Conservation (phyloP, 1,140 invertebrate species). For the Drosophila littoralis region DNA sequence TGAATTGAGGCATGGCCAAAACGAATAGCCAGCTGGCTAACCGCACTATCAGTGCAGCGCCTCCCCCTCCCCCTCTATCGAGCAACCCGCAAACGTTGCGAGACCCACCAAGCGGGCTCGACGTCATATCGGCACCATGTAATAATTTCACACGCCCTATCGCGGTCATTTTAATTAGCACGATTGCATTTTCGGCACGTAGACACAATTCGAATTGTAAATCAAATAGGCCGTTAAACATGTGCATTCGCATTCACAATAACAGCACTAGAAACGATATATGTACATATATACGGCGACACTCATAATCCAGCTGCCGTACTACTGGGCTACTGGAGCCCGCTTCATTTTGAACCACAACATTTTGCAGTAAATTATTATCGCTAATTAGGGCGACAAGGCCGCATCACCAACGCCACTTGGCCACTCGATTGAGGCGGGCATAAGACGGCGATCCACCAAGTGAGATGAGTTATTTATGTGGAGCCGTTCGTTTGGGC, state of each 20-base stretch:
- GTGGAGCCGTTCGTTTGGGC: conserved; percentile 27
- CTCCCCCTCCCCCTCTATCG: not conserved
- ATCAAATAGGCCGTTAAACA: conserved; percentile 66
- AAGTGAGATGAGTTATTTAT: conserved; percentile 28
- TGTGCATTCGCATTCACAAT: conserved; percentile 38
- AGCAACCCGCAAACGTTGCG: not conserved
- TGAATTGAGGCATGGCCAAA: conserved; percentile 5
- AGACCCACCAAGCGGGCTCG: not conserved
- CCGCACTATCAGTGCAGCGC: conserved; percentile 3
- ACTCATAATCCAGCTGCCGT: conserved; percentile 37
- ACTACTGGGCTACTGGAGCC: conserved; percentile 17
- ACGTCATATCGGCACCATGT: conserved; percentile 38
- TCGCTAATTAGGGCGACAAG: conserved; percentile 48
- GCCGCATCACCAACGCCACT: conserved; percentile 8
- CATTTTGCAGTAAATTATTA: conserved; percentile 60
- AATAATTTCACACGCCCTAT: conserved; percentile 77
- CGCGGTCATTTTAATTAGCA: conserved; percentile 80
- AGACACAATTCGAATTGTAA: conserved; percentile 71
- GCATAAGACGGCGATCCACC: conserved; percentile 1
- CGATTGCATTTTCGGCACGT: conserved; percentile 80
- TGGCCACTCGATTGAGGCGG: not conserved
- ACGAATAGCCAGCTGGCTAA: conserved; percentile 4
- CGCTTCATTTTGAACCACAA: conserved; percentile 29
- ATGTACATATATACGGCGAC: conserved; percentile 19
- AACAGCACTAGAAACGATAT: conserved; percentile 10